Percentiles rank a stretch among this genome's conserved stretches.
These are phyloP conservation scores for Cyphomyrmex costatus DNA, from an alignment of 1,140 invertebrate genomes.

Conservation along the genomic window DNA sequence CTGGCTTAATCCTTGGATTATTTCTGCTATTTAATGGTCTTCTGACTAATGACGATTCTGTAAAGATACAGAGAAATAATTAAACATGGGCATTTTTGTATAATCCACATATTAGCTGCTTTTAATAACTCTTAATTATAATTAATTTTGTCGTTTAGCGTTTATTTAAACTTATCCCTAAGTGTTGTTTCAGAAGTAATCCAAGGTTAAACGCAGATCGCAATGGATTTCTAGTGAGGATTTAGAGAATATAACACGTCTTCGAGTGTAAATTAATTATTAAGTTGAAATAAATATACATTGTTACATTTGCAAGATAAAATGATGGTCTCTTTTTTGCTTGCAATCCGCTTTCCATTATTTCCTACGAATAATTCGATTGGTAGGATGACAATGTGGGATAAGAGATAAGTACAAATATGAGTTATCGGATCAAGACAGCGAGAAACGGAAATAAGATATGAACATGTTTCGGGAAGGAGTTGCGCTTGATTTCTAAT, in stretches of 20 bases:
- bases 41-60: not conserved
- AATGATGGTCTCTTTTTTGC: constrained; percentile 33
- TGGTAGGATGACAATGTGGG: constrained; percentile 40
- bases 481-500: constrained; percentile 57
- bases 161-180: not conserved
- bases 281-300: constrained; percentile 78
- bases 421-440: constrained; percentile 33
- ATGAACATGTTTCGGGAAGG: constrained; percentile 56
- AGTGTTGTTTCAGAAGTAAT: constrained; percentile 17
- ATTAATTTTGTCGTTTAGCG: not conserved
- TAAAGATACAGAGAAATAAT: not conserved
- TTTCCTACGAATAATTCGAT: constrained; percentile 17
- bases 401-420: constrained; percentile 38
- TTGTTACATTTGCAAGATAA: constrained; percentile 81
- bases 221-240: constrained; percentile 53
- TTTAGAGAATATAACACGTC: constrained; percentile 48
- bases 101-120: not conserved
- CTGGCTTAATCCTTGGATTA: constrained; percentile 29
- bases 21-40: not conserved
- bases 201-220: constrained; percentile 35
- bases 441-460: not conserved
- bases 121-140: constrained; percentile 14
- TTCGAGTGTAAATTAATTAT: constrained; percentile 71
- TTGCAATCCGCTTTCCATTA: constrained; percentile 35
- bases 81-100: not conserved